Evolutionary conservation across 1,140 invertebrate genomes (phyloP).

Genomic region (Galleria mellonella): DNA sequence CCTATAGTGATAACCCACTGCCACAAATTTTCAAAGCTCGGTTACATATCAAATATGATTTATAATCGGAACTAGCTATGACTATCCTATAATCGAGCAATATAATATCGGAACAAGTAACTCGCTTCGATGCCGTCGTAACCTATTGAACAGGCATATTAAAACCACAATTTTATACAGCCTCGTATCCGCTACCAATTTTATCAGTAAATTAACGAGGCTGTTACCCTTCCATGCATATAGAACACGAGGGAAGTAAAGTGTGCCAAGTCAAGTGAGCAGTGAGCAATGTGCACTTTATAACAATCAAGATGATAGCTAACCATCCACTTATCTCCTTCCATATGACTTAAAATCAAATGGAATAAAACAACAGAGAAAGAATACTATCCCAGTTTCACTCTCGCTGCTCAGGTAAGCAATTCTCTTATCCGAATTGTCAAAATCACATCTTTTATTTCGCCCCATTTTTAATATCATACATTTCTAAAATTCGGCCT

Average conservation of each 20-base stretch:
- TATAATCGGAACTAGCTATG: conserved; percentile 33
- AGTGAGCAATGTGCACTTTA: conserved; percentile 29
- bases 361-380: background rate
- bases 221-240: background rate
- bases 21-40: conserved; percentile 28
- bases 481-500: no score
- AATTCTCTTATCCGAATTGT: background rate
- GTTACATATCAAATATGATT: conserved; percentile 21
- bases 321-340: background rate
- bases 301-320: background rate
- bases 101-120: conserved; percentile 7
- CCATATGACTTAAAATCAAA: background rate
- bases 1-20: conserved; percentile 54
- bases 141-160: conserved; percentile 1
- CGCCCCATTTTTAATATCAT: no score
- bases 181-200: conserved; percentile 12
- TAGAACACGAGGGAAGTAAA: conserved; percentile 5
- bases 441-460: background rate
- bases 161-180: background rate
- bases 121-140: background rate
- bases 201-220: conserved; percentile 14
- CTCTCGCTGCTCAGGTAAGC: conserved; percentile 3
- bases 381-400: conserved; percentile 4
- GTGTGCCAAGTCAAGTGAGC: conserved; percentile 24
- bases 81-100: conserved; percentile 13